Evolutionary conservation across 2,888 invertebrate genomes (phyloP), one percentile per base, ranked within the genome.

Genomic region (Rhopalosiphum nymphaeae): DNA sequence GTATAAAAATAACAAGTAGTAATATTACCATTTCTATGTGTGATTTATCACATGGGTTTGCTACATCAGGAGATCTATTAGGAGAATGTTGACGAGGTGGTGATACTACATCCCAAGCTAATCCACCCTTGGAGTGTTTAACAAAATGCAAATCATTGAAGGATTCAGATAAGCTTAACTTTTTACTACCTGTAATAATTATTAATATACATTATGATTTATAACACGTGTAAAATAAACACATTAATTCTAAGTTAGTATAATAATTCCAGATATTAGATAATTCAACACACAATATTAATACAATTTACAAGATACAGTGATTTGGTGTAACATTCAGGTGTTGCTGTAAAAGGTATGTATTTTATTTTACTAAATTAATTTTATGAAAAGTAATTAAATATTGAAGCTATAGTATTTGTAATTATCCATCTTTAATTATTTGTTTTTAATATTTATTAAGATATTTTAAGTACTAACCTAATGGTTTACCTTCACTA

Each of bases 21-120:
- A 46, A 53, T 56, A 84, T 84, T 93, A 94, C 94, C 85, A 86
- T 91, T 53, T 94, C 94, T 53, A 67, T 53, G 16, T 11, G 42
- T 9, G 89, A 44, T 21, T 86, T 87, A 53, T 90, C 94, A 94
- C 61, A 61, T 21, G 42, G 42, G 36, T 67, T 86, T 11, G 42
- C 25, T 13, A 67, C 49, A 57, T 95, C 95, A 49, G 84, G 92
- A 88, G 94, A 87, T 93, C 92, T 78, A 7, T 78, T 92, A 26
- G 87, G 89, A 57, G 94, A 93, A 78, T 92, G 78, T 36, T 95
- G 97, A 96, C 98, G 98, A 1, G 98, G 98, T 44, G 98, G 98
- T 95, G 95, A 95, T 95, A 96, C 96, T 67, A 96, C 95, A 95
- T 96, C 96, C 96, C 96, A 96, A 26, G 96, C 95, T 78, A 96